Base-by-base conservation (phyloP, 2,113 vertebrate genomes). In the Fulica atra region DNA sequence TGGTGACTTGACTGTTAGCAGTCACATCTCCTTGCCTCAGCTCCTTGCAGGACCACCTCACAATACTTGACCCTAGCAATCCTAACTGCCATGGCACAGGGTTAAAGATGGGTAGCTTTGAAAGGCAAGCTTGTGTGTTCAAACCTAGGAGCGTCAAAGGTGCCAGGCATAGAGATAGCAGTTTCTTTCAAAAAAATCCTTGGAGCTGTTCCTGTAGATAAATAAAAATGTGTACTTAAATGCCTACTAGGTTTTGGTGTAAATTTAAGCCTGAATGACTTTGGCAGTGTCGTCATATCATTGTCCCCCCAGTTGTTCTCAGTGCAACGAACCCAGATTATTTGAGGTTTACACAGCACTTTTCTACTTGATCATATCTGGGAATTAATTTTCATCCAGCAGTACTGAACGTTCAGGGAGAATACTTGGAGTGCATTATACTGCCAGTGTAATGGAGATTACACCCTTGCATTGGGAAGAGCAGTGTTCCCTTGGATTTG, bases 341-440 rank as follows among this genome's bases (percentile, higher is more conserved):
- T 63, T 78, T 40, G 59, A 7, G 4, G 19, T 54, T 24, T 63
- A 74, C 79, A 42, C 35, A 76, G 17, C 6, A 16, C 12, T 90
- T 71, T 44, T 10, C 31, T 56, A 25, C 17, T 16, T 68, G 57
- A 16, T 79, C 19, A 16, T 68, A 7, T 28, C 46, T 88, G n/a
- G 44, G 42, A 70, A 64, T 74, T 66, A 29, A 38, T 56, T 90
- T 93, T 38, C 17, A 23, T 57, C 25, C 38, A 68, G 25, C 21
- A 36, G 28, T 0, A 0, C 28, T 87, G 73, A 85, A 50, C 28
- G 51, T 86, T 20, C 8, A 69, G 63, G 44, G 15, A 51, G 26
- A 56, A 79, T 17, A 38, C 16, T 54, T 59, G 11, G 63, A 74
- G 11, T 19, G 33, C 0, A 0, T 69, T 84, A 29, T 19, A 18